Percentiles rank a stretch among this genome's conserved stretches.
Conservation (phyloP, 2,113 vertebrate species). For the Regulus satrapa region DNA sequence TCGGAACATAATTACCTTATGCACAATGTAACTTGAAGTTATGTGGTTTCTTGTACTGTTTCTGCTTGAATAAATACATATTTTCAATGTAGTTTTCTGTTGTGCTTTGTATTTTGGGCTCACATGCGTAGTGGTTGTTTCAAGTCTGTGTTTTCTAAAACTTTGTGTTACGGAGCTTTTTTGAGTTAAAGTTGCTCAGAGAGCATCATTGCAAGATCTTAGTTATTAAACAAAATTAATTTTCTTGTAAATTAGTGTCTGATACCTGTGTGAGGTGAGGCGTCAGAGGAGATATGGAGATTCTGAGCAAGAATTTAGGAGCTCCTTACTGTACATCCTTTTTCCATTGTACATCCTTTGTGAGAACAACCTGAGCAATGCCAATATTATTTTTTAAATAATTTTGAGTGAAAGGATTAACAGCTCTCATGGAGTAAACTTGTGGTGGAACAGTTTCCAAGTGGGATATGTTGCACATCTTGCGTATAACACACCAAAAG, state of each 20-base stretch:
- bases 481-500: neutral
- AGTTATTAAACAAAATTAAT: neutral
- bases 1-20: neutral
- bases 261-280: fast-evolving
- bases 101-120: neutral
- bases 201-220: neutral
- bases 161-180: neutral
- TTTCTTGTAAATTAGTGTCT: neutral
- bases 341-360: neutral
- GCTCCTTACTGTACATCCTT: neutral
- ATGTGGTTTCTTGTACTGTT: neutral
- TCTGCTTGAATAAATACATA: neutral
- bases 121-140: fast-evolving
- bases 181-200: neutral
- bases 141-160: neutral
- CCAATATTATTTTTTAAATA: neutral
- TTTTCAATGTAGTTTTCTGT: neutral
- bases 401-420: neutral
- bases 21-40: neutral
- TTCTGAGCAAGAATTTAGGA: neutral
- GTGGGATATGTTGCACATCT: neutral
- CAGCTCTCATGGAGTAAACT: neutral
- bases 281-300: neutral
- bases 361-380: neutral
- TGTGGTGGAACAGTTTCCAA: neutral